Evolutionary conservation across 2,113 vertebrate genomes (phyloP).

Genomic region (Odontophorus gujanensis): DNA sequence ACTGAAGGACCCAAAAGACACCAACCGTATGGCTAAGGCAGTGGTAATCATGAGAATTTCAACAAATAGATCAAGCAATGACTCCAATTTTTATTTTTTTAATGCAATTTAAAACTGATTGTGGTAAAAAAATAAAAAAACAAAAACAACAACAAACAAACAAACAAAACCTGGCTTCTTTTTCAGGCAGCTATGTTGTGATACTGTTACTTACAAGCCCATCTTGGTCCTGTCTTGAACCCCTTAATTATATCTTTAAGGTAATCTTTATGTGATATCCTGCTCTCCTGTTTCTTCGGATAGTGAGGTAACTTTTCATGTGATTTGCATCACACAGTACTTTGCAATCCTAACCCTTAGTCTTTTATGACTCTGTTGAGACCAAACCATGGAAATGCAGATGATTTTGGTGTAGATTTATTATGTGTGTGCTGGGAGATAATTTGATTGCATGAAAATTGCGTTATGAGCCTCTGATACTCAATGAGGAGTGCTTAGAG

Average conservation of each 20-base stretch:
- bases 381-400: constrained; percentile 1
- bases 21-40: accelerated
- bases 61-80: background rate
- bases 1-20: background rate
- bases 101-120: background rate
- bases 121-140: background rate
- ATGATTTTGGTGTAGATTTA: constrained; percentile 22
- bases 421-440: background rate
- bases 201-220: background rate
- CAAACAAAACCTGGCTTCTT: background rate
- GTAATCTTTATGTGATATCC: background rate
- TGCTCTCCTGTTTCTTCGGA: background rate
- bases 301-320: background rate
- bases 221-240: background rate
- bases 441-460: constrained; percentile 3
- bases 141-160: too few species aligned
- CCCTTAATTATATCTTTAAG: background rate
- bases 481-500: background rate
- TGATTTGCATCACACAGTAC: background rate
- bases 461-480: background rate
- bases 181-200: background rate
- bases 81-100: background rate
- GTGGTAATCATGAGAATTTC: background rate
- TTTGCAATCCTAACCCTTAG: background rate
- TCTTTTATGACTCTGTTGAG: background rate